Evolutionary conservation across 2,113 vertebrate genomes (phyloP).

Genomic region (Psittacus erithacus): DNA sequence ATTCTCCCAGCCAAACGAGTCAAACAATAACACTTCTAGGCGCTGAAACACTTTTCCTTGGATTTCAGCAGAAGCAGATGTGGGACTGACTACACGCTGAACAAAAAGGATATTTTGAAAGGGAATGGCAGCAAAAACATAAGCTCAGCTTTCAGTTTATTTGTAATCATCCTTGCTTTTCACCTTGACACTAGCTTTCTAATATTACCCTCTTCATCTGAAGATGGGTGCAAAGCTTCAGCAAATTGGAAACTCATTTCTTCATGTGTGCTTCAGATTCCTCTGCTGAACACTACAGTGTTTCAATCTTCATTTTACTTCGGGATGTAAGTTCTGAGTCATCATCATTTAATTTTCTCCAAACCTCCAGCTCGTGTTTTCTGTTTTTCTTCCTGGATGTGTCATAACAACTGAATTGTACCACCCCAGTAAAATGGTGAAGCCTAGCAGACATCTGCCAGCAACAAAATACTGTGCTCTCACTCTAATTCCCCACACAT

Average conservation of each 20-base stretch:
- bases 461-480: constrained; percentile 37
- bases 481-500: constrained; percentile 53
- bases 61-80: constrained; percentile 59
- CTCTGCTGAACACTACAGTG: background rate
- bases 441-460: constrained; percentile 55
- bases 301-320: constrained; percentile 47
- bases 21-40: constrained; percentile 54
- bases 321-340: constrained; percentile 58
- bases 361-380: constrained; percentile 53
- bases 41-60: constrained; percentile 10
- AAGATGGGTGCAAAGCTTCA: background rate
- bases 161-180: background rate
- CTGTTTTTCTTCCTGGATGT: constrained; percentile 62
- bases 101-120: constrained; percentile 14
- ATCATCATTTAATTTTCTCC: constrained; percentile 50
- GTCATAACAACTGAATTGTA: constrained; percentile 60
- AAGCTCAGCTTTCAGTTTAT: background rate
- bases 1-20: constrained; percentile 30
- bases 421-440: constrained; percentile 34
- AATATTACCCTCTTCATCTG: background rate
- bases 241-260: background rate
- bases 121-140: background rate
- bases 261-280: background rate
- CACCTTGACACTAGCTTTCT: background rate
- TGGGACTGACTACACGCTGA: background rate